phyloP scores from a whole-genome alignment of 2,888 invertebrate species.

The Odontothrips loti region DNA sequence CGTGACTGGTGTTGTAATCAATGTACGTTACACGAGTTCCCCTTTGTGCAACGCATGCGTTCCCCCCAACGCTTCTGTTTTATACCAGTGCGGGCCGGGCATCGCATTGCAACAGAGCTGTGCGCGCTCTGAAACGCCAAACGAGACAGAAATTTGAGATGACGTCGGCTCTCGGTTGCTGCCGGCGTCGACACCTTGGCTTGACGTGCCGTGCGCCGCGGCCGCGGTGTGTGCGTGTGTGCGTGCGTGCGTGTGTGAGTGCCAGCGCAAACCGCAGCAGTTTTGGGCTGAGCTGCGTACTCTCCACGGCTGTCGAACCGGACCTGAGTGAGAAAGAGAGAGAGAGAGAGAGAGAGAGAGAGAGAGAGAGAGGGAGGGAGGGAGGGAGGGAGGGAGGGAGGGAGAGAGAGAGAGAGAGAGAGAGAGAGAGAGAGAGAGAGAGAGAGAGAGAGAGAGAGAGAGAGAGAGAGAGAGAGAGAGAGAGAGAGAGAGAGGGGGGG shows the following conservation, averaged over 20 bases:
- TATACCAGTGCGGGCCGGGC: no score
- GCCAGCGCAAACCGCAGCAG: neutral
- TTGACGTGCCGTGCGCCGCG: no score
- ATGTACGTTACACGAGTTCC: no score
- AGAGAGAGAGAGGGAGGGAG: neutral
- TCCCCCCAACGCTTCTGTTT: no score
- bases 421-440: neutral
- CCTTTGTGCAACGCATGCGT: no score
- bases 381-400: slow-evolving; percentile 3
- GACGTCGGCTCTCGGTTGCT: no score
- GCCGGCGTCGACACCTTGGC: no score
- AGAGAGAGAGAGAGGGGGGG: slow-evolving; percentile 16
- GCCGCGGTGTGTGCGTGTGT: neutral
- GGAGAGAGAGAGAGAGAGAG: neutral
- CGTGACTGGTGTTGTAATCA: no score
- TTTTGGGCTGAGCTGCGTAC: neutral
- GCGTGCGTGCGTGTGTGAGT: neutral
- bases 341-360: neutral
- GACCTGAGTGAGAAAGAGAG: neutral
- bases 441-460: neutral
- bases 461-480: neutral
- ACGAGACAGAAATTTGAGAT: no score
- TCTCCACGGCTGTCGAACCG: neutral
- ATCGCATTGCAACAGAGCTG: no score
- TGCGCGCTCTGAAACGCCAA: no score